Evolutionary conservation across 2,888 invertebrate species (phyloP).

Genomic region (Zelleria hepariella): DNA sequence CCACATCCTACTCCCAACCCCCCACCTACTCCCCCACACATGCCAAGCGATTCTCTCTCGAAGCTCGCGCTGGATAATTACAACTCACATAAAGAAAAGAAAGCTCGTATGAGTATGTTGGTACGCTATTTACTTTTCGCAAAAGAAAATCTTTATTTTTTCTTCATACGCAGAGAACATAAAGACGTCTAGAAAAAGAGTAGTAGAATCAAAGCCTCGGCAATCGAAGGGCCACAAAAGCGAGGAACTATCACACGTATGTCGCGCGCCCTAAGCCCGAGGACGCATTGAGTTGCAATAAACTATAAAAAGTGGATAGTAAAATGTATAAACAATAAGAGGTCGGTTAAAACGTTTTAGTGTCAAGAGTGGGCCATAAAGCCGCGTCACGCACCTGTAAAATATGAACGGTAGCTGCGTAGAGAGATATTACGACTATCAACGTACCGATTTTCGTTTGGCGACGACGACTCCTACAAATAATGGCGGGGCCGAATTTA

Average conservation of each 20-base stretch:
- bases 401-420: conserved; percentile 69
- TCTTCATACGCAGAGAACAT: background rate
- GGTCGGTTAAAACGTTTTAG: conserved; percentile 69
- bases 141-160: background rate
- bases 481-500: conserved; percentile 66
- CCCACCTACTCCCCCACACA: conserved; percentile 24
- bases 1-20: conserved; percentile 17
- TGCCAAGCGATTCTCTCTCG: conserved; percentile 57
- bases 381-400: conserved; percentile 69
- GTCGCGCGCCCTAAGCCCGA: conserved; percentile 38
- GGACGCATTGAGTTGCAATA: conserved; percentile 51
- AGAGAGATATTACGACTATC: conserved; percentile 67
- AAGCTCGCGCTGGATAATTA: conserved; percentile 69
- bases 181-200: background rate
- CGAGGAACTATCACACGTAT: background rate
- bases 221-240: conserved; percentile 35
- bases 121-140: background rate
- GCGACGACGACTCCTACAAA: conserved; percentile 59
- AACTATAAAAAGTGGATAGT: conserved; percentile 68
- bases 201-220: background rate
- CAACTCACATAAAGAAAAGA: conserved; percentile 40
- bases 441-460: conserved; percentile 68
- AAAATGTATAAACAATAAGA: conserved; percentile 71
- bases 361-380: conserved; percentile 70
- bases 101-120: background rate